phyloP scores from a whole-genome alignment of 92 coral and sea anemone species.

The Zoanthus sociatus region DNA sequence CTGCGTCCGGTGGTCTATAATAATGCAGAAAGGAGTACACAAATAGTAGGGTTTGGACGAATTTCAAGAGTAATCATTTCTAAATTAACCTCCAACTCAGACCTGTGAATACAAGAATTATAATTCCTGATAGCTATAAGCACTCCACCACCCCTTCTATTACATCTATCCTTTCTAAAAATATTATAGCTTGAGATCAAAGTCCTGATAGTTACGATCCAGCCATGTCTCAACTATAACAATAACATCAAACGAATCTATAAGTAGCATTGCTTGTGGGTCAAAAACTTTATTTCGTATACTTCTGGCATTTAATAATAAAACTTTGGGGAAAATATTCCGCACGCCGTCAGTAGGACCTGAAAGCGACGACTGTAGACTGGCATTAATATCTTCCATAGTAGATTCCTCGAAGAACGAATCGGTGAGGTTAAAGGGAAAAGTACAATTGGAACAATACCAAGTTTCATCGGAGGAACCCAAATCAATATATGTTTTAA shows the following conservation, averaged over 20 bases:
- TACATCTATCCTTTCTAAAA: conserved; percentile 54
- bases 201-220: neutral
- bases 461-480: conserved; percentile 52
- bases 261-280: too few relatives aligned
- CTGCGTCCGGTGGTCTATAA: conserved; percentile 55
- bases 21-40: conserved; percentile 43
- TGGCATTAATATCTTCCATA: neutral
- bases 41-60: too few relatives aligned
- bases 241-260: too few relatives aligned
- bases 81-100: conserved; percentile 25
- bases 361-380: neutral
- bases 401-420: too few relatives aligned
- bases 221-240: neutral
- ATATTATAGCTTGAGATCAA: conserved; percentile 14
- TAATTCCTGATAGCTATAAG: conserved; percentile 35
- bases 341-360: conserved; percentile 18
- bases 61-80: too few relatives aligned
- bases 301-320: neutral
- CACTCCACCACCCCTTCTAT: neutral
- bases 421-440: too few relatives aligned
- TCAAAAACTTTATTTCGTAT: too few relatives aligned
- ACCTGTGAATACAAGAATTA: conserved; percentile 49
- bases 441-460: neutral
- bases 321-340: conserved; percentile 32
- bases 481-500: conserved; percentile 23